These are phyloP conservation scores for Drosophila paracracens DNA, from an alignment of 2,888 invertebrate species.

Conservation along the genomic window DNA sequence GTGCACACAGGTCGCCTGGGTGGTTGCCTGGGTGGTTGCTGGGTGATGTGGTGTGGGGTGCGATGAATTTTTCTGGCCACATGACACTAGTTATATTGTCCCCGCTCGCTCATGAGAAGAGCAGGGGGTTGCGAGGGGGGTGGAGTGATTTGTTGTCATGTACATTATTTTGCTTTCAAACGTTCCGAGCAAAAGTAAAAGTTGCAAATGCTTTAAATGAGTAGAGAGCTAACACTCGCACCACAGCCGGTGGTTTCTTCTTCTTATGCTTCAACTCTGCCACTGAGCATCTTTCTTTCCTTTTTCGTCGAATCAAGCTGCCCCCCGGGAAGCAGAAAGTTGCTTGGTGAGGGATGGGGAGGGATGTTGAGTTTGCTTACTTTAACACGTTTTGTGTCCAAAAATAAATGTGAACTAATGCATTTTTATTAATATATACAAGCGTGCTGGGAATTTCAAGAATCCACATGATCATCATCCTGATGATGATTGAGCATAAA, in stretches of 20 bases:
- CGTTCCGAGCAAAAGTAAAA: slow-evolving; percentile 68
- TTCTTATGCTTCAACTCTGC: slow-evolving; percentile 12
- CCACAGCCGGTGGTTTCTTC: neutral
- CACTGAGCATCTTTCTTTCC: slow-evolving; percentile 17
- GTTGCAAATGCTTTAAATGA: slow-evolving; percentile 74
- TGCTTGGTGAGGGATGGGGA: neutral
- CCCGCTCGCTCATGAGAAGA: neutral
- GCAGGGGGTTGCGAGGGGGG: neutral
- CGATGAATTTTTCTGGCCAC: slow-evolving; percentile 27
- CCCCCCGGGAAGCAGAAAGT: slow-evolving; percentile 39
- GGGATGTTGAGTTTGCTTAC: slow-evolving; percentile 52
- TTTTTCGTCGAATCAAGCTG: slow-evolving; percentile 40
- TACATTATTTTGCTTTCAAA: slow-evolving; percentile 78
- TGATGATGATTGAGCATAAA: slow-evolving; percentile 81
- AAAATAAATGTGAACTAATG: slow-evolving; percentile 82
- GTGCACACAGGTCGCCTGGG: slow-evolving; percentile 68
- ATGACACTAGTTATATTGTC: slow-evolving; percentile 58
- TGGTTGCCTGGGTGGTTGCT: slow-evolving; percentile 13
- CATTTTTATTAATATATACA: slow-evolving; percentile 82
- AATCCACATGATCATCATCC: slow-evolving; percentile 37
- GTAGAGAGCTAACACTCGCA: slow-evolving; percentile 17
- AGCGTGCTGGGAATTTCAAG: slow-evolving; percentile 76
- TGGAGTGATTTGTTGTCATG: slow-evolving; percentile 59
- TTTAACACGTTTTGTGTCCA: slow-evolving; percentile 77
- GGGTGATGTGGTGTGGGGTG: neutral